A percentile compares a stretch with the other conserved stretches of the same genome.
Conservation (phyloP, 2,113 vertebrate species). For the Acanthochromis polyacanthus region DNA sequence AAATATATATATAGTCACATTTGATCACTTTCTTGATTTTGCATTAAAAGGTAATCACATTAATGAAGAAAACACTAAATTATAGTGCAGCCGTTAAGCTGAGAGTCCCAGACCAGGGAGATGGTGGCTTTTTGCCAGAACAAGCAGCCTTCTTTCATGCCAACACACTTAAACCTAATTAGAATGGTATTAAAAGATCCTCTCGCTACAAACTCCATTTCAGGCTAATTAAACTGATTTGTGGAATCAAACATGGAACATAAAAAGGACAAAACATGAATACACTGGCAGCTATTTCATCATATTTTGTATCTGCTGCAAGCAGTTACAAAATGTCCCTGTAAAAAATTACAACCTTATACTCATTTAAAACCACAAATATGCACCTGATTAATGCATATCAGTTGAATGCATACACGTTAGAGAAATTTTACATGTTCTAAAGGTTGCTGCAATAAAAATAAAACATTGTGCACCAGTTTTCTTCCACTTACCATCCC, state of each 20-base stretch:
- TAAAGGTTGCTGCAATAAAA: not conserved
- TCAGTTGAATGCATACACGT: not conserved
- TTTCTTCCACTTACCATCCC: not conserved
- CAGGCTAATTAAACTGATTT: conserved; percentile 57
- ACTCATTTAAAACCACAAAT: not conserved
- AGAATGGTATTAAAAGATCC: conserved; percentile 42
- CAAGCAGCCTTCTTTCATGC: conserved; percentile 44
- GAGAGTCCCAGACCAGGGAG: conserved; percentile 51
- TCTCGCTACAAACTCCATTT: conserved; percentile 48
- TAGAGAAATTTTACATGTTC: not conserved
- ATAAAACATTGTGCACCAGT: not conserved
- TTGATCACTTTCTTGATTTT: conserved; percentile 48
- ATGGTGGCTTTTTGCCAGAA: conserved; percentile 52
- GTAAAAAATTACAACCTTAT: not conserved
- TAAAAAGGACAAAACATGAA: conserved; percentile 43
- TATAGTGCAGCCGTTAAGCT: conserved; percentile 40
- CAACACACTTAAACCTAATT: conserved; percentile 55
- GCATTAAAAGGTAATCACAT: conserved; percentile 47
- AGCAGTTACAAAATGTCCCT: not conserved
- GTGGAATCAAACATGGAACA: conserved; percentile 52
- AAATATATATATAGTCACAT: not conserved
- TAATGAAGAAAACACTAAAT: conserved; percentile 55
- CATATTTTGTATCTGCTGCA: conserved; percentile 13
- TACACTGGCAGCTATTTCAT: conserved; percentile 42
- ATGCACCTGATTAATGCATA: not conserved